Percentiles rank a stretch among this genome's conserved stretches.
These are phyloP conservation scores for Synergus itoensis DNA, from an alignment of 2,888 invertebrate genomes.

Conservation along the genomic window DNA sequence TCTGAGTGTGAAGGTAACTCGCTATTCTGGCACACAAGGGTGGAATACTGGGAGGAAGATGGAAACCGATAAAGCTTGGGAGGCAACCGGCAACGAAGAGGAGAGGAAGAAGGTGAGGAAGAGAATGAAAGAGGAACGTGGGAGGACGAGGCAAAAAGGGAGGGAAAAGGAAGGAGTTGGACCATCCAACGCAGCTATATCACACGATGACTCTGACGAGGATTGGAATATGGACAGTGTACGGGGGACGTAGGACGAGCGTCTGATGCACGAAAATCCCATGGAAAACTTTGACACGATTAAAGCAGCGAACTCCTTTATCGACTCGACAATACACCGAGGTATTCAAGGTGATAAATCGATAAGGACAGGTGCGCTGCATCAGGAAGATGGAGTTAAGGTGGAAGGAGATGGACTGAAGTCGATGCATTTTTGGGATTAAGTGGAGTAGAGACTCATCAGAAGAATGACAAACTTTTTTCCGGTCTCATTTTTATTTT, in stretches of 20 bases:
- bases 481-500: too few species aligned
- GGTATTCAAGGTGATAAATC: conserved; percentile 2
- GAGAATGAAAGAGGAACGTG: conserved; percentile 21
- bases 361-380: conserved; percentile 1
- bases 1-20: not conserved
- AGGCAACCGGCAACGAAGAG: conserved; percentile 46
- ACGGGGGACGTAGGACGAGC: not conserved
- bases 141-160: conserved; percentile 52
- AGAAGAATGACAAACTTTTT: not conserved
- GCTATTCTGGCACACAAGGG: conserved; percentile 39
- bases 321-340: not conserved
- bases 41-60: conserved; percentile 53
- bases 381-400: not conserved
- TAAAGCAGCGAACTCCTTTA: not conserved
- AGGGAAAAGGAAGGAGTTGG: conserved; percentile 49
- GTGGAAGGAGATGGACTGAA: not conserved
- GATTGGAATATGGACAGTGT: not conserved
- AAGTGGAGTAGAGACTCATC: not conserved
- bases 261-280: not conserved
- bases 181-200: conserved; percentile 15
- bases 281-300: conserved; percentile 2
- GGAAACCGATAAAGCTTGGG: conserved; percentile 47
- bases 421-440: not conserved
- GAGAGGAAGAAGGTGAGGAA: conserved; percentile 17
- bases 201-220: conserved; percentile 6